These are phyloP conservation scores for Uropsilus gracilis DNA, from an alignment of 2,113 vertebrate species.

Conservation along the genomic window DNA sequence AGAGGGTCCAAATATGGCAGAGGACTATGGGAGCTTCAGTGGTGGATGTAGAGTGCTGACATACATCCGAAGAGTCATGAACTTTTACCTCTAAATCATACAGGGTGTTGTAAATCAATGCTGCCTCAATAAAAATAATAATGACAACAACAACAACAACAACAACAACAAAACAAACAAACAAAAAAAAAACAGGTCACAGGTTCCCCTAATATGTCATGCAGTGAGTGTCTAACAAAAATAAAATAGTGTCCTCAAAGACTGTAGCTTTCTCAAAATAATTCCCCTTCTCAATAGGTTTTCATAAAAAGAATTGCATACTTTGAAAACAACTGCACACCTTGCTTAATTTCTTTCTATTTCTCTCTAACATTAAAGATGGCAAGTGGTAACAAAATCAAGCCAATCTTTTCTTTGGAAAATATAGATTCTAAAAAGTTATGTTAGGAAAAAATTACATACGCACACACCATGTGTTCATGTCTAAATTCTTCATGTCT, in stretches of 20 bases:
- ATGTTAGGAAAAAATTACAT: not conserved
- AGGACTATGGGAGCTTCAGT: too few species aligned
- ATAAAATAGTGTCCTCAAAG: not conserved
- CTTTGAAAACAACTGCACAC: not conserved
- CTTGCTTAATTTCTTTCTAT: too few species aligned
- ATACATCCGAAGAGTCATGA: too few species aligned
- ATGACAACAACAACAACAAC: not conserved
- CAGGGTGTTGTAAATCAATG: too few species aligned
- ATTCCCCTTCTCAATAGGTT: not conserved
- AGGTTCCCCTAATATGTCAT: not conserved
- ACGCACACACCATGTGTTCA: not conserved
- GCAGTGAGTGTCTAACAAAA: not conserved
- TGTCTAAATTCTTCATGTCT: conserved; percentile 22
- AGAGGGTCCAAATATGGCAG: too few species aligned
- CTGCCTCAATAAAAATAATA: too few species aligned
- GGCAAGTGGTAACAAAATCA: not conserved
- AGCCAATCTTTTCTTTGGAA: not conserved
- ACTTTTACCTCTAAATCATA: too few species aligned
- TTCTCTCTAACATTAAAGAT: too few species aligned
- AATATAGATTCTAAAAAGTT: not conserved
- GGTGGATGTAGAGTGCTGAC: too few species aligned
- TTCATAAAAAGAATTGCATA: not conserved
- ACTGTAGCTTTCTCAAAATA: not conserved
- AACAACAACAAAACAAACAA: not conserved
- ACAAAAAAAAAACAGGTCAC: not conserved